Percentiles rank a stretch among this genome's conserved stretches.
Conservation (phyloP, 2,888 invertebrate genomes). For the Toxonevra muliebris region DNA sequence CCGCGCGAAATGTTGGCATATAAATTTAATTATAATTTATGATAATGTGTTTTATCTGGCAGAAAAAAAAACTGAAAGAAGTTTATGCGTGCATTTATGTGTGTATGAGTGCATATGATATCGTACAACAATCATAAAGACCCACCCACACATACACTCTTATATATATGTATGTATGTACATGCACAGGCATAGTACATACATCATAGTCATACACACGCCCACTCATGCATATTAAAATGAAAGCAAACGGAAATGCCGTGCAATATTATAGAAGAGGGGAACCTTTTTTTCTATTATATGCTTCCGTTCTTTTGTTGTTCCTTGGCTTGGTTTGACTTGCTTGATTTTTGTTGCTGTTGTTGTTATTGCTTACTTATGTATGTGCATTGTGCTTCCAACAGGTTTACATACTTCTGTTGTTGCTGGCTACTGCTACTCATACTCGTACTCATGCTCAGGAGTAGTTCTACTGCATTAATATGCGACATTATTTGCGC, state of each 20-base stretch:
- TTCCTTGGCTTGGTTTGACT: too few relatives aligned
- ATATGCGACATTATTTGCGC: background rate
- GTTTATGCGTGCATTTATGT: background rate
- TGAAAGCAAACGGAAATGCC: slow-evolving; percentile 25
- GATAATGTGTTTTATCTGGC: slow-evolving; percentile 46
- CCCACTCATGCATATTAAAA: slow-evolving; percentile 17
- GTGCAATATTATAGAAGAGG: slow-evolving; percentile 15
- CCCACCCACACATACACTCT: slow-evolving; percentile 6
- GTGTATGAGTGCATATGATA: background rate
- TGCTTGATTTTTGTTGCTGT: too few relatives aligned
- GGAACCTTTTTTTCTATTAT: background rate
- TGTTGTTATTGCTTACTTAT: too few relatives aligned
- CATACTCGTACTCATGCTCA: too few relatives aligned
- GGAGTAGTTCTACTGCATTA: too few relatives aligned
- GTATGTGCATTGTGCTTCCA: too few relatives aligned
- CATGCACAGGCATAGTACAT: background rate
- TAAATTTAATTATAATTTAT: slow-evolving; percentile 50
- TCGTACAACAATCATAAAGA: slow-evolving; percentile 5
- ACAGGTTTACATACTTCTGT: too few relatives aligned
- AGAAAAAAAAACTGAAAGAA: slow-evolving; percentile 14
- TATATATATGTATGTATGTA: background rate
- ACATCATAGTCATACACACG: background rate
- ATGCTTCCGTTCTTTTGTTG: too few relatives aligned
- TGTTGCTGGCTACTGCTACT: too few relatives aligned
- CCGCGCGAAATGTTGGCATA: slow-evolving; percentile 34